A percentile compares a stretch with the other conserved stretches of the same genome.
Conservation (phyloP, 2,113 vertebrate genomes). For the Lasiurus cinereus region DNA sequence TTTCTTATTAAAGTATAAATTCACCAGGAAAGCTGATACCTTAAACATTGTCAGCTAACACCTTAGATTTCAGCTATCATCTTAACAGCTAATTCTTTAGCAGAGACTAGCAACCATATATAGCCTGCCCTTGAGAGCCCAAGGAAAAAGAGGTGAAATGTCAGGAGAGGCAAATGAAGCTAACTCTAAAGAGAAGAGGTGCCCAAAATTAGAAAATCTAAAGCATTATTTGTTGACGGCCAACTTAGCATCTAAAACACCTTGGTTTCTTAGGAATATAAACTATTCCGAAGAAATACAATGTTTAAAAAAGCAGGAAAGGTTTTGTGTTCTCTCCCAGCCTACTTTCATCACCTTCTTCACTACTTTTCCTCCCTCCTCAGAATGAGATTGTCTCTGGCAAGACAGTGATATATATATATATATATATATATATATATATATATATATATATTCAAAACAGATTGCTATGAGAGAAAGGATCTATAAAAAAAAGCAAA, state of each 20-base stretch:
- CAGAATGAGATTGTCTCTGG: background rate
- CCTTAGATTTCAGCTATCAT: background rate
- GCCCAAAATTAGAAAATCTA: background rate
- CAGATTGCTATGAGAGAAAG: background rate
- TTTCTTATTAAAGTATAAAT: slow-evolving; percentile 33
- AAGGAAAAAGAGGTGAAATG: background rate
- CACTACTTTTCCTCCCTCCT: background rate
- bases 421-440: background rate
- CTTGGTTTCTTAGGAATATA: background rate
- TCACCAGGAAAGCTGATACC: background rate
- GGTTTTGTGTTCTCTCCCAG: background rate
- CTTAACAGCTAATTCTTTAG: background rate
- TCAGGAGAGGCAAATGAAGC: background rate
- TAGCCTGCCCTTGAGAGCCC: background rate
- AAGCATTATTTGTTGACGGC: background rate
- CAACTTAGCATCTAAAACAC: background rate
- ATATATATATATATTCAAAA: background rate
- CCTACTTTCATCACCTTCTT: background rate
- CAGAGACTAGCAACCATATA: background rate
- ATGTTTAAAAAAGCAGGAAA: background rate
- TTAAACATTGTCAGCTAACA: slow-evolving; percentile 43
- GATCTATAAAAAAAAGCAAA: background rate
- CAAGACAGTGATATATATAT: background rate
- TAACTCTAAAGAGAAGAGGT: background rate
- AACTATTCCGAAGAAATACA: background rate